Evolutionary conservation across 2,888 invertebrate genomes (phyloP), one percentile per base, ranked within the genome.

Genomic region (Dromius quadrimaculatus): DNA sequence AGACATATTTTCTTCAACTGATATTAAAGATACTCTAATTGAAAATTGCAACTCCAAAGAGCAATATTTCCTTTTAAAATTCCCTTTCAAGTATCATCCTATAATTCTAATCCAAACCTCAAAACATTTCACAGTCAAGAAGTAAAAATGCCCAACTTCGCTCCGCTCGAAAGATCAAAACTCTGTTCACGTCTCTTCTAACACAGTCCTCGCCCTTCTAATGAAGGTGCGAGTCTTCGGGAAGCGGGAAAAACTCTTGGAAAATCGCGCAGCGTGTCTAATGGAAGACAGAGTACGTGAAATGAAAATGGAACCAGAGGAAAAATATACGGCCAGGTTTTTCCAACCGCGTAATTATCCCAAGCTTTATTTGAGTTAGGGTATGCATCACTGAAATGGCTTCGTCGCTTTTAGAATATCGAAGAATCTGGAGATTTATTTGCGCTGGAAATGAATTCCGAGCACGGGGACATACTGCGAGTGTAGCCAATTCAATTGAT

Each of bases 341-440:
- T 59, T 59, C 36, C 59, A 59, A 59, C 59, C 59, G 59, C 59
- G 59, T 59, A 59, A 59, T 59, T 59, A 59, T 57, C 32, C 59
- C 8, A 11, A 59, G 59, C 19, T 59, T 59, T 59, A 59, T 59
- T 59, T 59, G 59, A 17, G 22, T 22, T 28, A 20, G 22, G 59
- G 17, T 19, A 11, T 34, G 17, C 59, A 36, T 59, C 36, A 59
- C 34, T 20, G 4, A 11, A 34, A 59, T 19, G 34, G 20, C 59
- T 36, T 34, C 20, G 36, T 19, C 17, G 20, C 59, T 36, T 34
- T 17, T 23, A 13, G 36, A 59, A 59, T 59, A 38, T 59, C 36
- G 36, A 59, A 59, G 59, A n/a, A 22, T 22, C 23, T 11, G 9
- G 20, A 11, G 3, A 47, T 43, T 43, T 17, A 11, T n/a, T n/a